Evolutionary conservation across 2,797 vertebrate species (phyloP), one percentile per base, ranked within the genome.

Genomic region (Mionectes olivaceus): DNA sequence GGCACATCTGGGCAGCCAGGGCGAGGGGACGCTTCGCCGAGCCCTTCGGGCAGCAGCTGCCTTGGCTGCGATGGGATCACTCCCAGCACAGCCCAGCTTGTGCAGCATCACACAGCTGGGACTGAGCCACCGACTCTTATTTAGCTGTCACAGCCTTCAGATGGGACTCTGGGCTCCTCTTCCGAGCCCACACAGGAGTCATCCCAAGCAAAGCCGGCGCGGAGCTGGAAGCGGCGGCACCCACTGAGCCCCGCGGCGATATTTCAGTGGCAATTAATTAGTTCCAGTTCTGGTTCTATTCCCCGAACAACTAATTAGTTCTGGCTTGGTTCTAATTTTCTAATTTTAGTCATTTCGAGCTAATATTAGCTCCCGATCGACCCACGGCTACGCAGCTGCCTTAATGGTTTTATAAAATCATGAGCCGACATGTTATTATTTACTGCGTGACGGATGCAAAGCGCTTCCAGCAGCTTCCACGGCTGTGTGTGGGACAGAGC

Each of bases 271-370:
- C 94, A 95, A 94, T 96, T 96, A 93, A 96, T 95, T 94, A 91
- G 94, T 95, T 95, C 95, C 59, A 35, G 91, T 95, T 94, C 96
- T 94, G 94, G 85, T 95, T 94, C 93, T 81, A 75, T 83, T 94
- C 83, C 91, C 92, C 83, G 73, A 94, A 87, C 83, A 69, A 39
- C 87, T 93, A 90, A 95, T 96, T 96, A 93, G 83, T 86, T 86
- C 87, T 90, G 94, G 91, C 91, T 94, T 9, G 28, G 69, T 55
- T 89, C 84, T 92, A 71, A 78, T 93, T 93, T 94, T 91, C 95
- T 95, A 96, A 95, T 95, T 95, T 96, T 94, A 96, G 93, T 65
- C n/a, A 10, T 79, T 88, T 88, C 12, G 69, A 78, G 83, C 93
- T 95, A 96, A 94, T 88, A 91, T 95, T 96, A 95, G 95, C 90